Base-by-base conservation (phyloP, 2,797 vertebrate species). In the Mastacembelus armatus region DNA sequence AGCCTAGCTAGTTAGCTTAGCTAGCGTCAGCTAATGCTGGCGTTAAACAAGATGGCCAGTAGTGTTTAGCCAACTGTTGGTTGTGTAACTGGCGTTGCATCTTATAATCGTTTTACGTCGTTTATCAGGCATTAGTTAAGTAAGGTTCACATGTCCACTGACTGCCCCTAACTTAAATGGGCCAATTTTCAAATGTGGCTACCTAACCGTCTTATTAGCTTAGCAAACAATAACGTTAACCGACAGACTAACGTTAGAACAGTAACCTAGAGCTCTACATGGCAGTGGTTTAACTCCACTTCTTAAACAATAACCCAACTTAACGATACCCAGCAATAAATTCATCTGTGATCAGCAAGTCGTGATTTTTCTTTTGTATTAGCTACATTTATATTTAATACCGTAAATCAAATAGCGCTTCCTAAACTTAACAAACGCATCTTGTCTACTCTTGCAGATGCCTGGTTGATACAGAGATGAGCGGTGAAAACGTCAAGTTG, bases 401-500 rank as follows among this genome's bases (percentile, higher is more conserved):
- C n/a, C n/a, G n/a, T n/a, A n/a, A n/a, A n/a, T n/a, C n/a, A n/a
- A n/a, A n/a, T n/a, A n/a, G n/a, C n/a, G n/a, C n/a, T n/a, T n/a
- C n/a, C n/a, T n/a, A n/a, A n/a, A n/a, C n/a, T n/a, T n/a, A 21
- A 62, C 45, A 4, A 3, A 4, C 35, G 1, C 9, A 0, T 12
- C n/a, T 1, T 64, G 22, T 68, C 52, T 9, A 7, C 44, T 76
- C 12, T 73, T 84, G 11, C 81, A 92, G 92, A 87, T 92, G 85
- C 66, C 80, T 78, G 82, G 71, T 74, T 78, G 79, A 87, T 88
- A 80, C 83, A 90, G 92, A 93, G 66, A 93, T 93, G 90, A 93
- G 81, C 50, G 74, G 85, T 78, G 91, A 90, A 26, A 87, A 92
- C 76, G 89, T 97, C 74, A 99, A 98, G 88, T 95, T 98, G 75